These are phyloP conservation scores for Gastracanthus pulcherrimus DNA, from an alignment of 2,888 invertebrate species.

Conservation along the genomic window DNA sequence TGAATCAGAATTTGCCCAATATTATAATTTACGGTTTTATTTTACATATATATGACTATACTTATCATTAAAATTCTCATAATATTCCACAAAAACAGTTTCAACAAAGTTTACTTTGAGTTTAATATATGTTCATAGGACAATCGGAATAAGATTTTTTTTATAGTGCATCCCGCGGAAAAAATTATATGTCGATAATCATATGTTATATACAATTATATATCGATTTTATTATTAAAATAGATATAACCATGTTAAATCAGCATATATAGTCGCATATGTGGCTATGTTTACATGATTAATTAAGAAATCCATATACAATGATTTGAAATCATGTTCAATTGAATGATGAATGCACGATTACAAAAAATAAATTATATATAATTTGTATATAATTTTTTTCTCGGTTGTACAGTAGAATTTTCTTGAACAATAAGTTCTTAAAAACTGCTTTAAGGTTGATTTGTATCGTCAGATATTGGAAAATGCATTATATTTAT, in stretches of 20 bases:
- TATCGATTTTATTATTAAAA: no score
- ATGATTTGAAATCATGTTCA: no score
- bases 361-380: neutral
- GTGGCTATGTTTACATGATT: no score
- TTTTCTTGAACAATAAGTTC: no score
- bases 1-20: neutral
- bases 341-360: neutral
- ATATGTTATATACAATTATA: constrained; percentile 34
- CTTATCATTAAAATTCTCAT: constrained; percentile 30
- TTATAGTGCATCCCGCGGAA: no score
- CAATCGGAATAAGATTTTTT: neutral
- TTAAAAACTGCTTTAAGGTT: no score
- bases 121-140: neutral
- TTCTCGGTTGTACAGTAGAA: neutral
- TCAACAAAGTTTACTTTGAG: constrained; percentile 40
- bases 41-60: constrained; percentile 27
- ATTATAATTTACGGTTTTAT: neutral
- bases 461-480: no score
- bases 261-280: no score
- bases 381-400: constrained; percentile 27
- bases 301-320: no score
- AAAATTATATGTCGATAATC: constrained; percentile 33
- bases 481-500: no score
- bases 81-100: constrained; percentile 40
- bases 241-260: no score